Base-by-base conservation (phyloP, 2,888 invertebrate species). In the Cancer borealis region DNA sequence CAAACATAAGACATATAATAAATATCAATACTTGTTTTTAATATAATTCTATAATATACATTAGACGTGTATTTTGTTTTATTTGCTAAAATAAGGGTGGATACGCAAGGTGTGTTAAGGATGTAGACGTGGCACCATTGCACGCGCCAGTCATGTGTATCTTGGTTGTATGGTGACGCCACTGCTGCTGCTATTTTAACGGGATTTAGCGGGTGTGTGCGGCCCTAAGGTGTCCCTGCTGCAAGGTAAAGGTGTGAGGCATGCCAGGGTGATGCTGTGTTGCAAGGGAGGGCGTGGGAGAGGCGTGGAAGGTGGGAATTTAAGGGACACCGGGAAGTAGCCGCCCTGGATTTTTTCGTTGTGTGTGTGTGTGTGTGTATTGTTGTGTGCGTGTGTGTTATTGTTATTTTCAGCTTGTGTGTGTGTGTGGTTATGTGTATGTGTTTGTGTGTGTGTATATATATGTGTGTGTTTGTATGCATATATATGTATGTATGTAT, bases 151-250 rank as follows among this genome's bases (percentile, higher is more conserved):
- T 39, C 39, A 30, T 84, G 84, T 84, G 84, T 84, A n/a, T 30
- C 26, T 73, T 26, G 10, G n/a, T 8, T 84, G 39, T 39, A 14
- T 84, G 39, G 84, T 14, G 84, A 39, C 84, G 14, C 84, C 14
- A 39, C 30, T 84, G 39, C 84, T 39, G 84, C 30, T 84, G 39
- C 10, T 39, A 14, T n/a, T 39, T 84, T 84, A 84, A 30, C 84
- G 84, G 30, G 30, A 84, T 84, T 84, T 84, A 84, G 84, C 84
- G 84, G 84, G 14, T 84, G 39, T 39, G 84, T 39, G 84, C 39
- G 12, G n/a, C n/a, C 17, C 39, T 30, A 12, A 1, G 84, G 39
- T 26, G 14, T 14, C 73, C 39, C 84, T 10, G 84, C 39, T 30
- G 30, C n/a, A 0, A 84, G 84, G 84, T 84, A 39, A 3, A 39